Evolutionary conservation across 2,888 invertebrate species (phyloP).

Genomic region (Andricus quercusramuli): DNA sequence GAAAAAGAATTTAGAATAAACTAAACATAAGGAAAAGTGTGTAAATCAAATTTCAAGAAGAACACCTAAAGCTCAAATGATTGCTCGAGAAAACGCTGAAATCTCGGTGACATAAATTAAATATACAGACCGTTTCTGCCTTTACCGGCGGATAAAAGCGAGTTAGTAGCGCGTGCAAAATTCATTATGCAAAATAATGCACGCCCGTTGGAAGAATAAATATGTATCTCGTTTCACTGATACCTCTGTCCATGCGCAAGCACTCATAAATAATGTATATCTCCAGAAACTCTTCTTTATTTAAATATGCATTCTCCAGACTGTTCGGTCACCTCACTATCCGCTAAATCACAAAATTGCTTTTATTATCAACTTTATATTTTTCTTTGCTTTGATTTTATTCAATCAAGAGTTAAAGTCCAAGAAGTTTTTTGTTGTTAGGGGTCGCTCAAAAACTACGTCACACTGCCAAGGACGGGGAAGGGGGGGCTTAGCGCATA

Average conservation of each 20-base stretch:
- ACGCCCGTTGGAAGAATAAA: constrained; percentile 63
- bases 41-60: not conserved
- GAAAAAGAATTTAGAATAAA: not conserved
- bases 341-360: constrained; percentile 7
- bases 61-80: not conserved
- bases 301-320: constrained; percentile 10
- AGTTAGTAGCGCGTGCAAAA: constrained; percentile 49
- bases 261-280: constrained; percentile 67
- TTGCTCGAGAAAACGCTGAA: not conserved
- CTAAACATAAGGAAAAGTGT: not conserved
- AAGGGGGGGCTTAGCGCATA: too few relatives aligned
- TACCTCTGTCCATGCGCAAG: constrained; percentile 46
- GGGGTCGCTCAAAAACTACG: too few relatives aligned
- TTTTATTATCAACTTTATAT: not conserved
- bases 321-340: not conserved
- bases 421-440: too few relatives aligned
- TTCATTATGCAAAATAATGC: constrained; percentile 67
- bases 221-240: constrained; percentile 61
- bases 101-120: constrained; percentile 21
- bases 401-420: too few relatives aligned
- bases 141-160: constrained; percentile 30
- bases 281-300: constrained; percentile 29
- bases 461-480: too few relatives aligned
- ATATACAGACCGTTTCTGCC: constrained; percentile 13
- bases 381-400: not conserved